Percentiles rank a stretch among this genome's conserved stretches.
Conservation (phyloP, 2,888 invertebrate genomes). For the Epistrophella euchroma region DNA sequence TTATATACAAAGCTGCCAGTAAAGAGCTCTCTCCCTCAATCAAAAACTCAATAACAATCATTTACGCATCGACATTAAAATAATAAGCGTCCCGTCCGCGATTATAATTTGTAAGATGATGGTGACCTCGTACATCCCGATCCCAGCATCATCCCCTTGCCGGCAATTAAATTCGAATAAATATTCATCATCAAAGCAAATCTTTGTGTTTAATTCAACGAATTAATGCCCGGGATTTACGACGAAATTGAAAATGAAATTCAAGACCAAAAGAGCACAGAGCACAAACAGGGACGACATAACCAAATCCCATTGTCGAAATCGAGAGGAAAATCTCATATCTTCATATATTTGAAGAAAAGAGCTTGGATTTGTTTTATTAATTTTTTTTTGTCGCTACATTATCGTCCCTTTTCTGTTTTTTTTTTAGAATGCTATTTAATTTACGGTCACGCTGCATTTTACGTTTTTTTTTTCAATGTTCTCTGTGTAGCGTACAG, state of each 20-base stretch:
- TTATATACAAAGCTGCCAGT: too few species aligned
- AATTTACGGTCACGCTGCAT: conserved; percentile 63
- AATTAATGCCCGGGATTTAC: conserved; percentile 57
- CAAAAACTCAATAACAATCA: conserved; percentile 41
- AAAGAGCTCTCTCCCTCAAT: background rate
- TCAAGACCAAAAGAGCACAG: background rate
- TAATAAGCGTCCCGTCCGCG: conserved; percentile 52
- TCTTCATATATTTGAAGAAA: conserved; percentile 26
- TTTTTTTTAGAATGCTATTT: conserved; percentile 52
- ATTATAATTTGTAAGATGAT: conserved; percentile 38
- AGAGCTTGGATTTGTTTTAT: conserved; percentile 28
- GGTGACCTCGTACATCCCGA: conserved; percentile 24
- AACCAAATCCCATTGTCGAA: background rate
- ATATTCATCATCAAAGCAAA: conserved; percentile 63
- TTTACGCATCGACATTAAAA: conserved; percentile 44
- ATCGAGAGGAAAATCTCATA: conserved; percentile 39
- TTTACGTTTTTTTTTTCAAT: conserved; percentile 6
- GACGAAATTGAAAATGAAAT: conserved; percentile 23
- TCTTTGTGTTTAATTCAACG: conserved; percentile 73
- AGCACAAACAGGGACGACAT: background rate
- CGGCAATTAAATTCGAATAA: conserved; percentile 70
- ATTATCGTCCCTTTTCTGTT: background rate
- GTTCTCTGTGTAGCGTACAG: background rate
- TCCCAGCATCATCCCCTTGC: conserved; percentile 34
- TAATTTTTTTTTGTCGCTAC: conserved; percentile 35